Conservation (phyloP, 1,140 invertebrate species). For the Penaeus indicus region DNA sequence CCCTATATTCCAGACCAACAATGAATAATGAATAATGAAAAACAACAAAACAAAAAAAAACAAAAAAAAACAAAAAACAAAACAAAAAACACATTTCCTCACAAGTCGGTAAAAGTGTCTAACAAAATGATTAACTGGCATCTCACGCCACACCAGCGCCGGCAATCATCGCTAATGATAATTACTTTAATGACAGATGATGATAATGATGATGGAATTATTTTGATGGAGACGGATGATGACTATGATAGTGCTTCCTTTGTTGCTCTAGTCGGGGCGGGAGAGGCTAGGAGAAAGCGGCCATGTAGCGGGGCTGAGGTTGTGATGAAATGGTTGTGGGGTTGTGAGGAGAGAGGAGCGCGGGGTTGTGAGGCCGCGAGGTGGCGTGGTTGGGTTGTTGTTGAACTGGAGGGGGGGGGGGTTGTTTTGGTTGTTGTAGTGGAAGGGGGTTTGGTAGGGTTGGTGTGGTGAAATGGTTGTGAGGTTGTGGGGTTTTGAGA, state of each 20-base stretch:
- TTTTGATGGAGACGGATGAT: slow-evolving; percentile 52
- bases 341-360: not conserved
- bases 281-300: not conserved
- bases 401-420: not conserved
- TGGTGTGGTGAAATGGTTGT: not conserved
- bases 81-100: too few species aligned
- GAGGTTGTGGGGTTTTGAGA: not conserved
- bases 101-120: too few species aligned
- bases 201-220: slow-evolving; percentile 60
- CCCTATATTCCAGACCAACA: too few species aligned
- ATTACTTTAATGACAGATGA: slow-evolving; percentile 55
- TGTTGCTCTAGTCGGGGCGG: not conserved
- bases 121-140: slow-evolving; percentile 44
- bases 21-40: too few species aligned
- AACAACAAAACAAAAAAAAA: too few species aligned
- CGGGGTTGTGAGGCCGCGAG: not conserved
- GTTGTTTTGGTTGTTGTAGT: too few species aligned
- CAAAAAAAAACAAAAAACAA: too few species aligned
- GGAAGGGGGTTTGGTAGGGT: too few species aligned
- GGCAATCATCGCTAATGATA: slow-evolving; percentile 54
- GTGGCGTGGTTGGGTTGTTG: not conserved
- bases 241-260: slow-evolving; percentile 31
- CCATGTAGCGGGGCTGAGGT: too few species aligned
- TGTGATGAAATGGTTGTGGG: too few species aligned
- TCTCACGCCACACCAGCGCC: slow-evolving; percentile 32